Base-by-base conservation (phyloP, 2,113 vertebrate species). In the Carassius auratus region DNA sequence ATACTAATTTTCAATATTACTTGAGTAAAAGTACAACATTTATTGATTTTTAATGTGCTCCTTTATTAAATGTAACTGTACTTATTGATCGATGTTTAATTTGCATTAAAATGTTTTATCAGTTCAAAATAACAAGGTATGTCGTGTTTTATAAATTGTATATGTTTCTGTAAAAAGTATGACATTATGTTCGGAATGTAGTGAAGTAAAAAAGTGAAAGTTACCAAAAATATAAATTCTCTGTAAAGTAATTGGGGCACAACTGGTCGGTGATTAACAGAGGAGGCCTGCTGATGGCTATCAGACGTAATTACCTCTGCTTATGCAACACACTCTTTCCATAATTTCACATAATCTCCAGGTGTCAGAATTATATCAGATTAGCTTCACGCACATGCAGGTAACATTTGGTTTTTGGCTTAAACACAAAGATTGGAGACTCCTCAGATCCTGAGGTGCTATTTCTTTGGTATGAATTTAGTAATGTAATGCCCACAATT, bases 261-360 rank as follows among this genome's bases (percentile, higher is more conserved):
- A 76, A 89, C 85, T 85, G 85, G 73, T 83, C 26, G 23, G 55
- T 73, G 71, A 89, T 88, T 84, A 84, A 87, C 86, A 82, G 57
- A 84, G 59, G 36, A 76, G 71, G 74, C 62, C 68, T 71, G 79
- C 10, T 81, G 84, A 83, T 89, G 59, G 75, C 71, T 84, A 89
- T 89, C 86, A 84, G 66, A 50, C 84, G 38, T 84, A 66, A 89
- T 89, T 86, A 87, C 76, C 69, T 50, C 77, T 69, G 33, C 68
- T 59, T 61, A 85, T 74, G 83, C 74, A 85, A 52, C 73, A 64
- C 33, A 61, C 57, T 42, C 55, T 79, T 42, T 79, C 19, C 36
- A 62, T 79, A 42, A 45, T 83, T 57, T 83, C 81, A 52, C 66
- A 36, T 52, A 55, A 79, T 71, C 42, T 83, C 26, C 30, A 19